These are phyloP conservation scores for Pachyrhynchus sulphureomaculatus DNA, from an alignment of 1,140 invertebrate genomes.

Conservation along the genomic window DNA sequence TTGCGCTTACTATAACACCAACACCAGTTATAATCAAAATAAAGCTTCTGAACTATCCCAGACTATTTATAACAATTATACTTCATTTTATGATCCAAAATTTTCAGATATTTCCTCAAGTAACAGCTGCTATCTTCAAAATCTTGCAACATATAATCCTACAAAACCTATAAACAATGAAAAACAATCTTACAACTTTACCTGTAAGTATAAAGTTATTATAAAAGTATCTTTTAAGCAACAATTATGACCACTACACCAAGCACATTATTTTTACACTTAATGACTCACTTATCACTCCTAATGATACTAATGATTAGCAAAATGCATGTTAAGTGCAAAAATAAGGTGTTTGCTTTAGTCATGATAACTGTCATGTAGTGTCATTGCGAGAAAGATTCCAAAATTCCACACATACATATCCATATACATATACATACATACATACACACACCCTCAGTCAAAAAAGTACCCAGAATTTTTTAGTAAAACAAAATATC, in stretches of 20 bases:
- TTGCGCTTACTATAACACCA: conserved; percentile 8
- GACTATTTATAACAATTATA: conserved; percentile 11
- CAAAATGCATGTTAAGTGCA: too few relatives aligned
- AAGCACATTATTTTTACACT: too few relatives aligned
- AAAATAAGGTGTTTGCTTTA: not conserved
- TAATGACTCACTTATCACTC: not conserved
- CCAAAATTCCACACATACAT: too few relatives aligned
- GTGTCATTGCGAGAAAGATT: too few relatives aligned
- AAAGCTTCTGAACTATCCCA: not conserved
- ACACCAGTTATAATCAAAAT: not conserved
- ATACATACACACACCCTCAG: too few relatives aligned
- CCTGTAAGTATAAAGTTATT: not conserved
- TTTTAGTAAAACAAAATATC: too few relatives aligned
- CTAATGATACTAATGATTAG: too few relatives aligned
- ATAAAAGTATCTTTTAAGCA: not conserved
- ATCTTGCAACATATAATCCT: not conserved
- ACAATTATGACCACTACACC: too few relatives aligned
- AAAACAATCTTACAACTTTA: not conserved
- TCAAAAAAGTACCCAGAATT: too few relatives aligned
- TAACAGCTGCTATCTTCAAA: not conserved
- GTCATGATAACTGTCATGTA: too few relatives aligned
- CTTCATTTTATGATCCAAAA: conserved; percentile 2
- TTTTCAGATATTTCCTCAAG: not conserved
- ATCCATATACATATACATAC: too few relatives aligned
- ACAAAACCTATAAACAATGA: not conserved